phyloP scores from a whole-genome alignment of 2,113 vertebrate species.

The Psilopsiagon aymara region DNA sequence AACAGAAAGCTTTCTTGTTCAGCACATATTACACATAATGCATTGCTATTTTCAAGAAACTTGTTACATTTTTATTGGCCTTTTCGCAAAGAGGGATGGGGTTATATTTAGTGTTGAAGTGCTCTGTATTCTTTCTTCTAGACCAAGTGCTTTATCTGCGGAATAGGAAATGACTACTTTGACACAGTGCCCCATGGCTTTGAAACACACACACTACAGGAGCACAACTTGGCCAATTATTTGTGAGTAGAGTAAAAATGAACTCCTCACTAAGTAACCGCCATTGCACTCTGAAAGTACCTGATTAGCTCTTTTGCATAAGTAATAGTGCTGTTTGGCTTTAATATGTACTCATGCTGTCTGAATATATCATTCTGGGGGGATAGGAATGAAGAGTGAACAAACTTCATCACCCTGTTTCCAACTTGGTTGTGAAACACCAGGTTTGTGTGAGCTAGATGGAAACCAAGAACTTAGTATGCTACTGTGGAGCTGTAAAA shows the following conservation, averaged over 20 bases:
- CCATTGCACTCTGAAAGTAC: background rate
- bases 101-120: background rate
- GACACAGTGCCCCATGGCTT: constrained; percentile 98
- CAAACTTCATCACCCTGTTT: background rate
- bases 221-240: constrained; percentile 98
- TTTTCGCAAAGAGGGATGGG: background rate
- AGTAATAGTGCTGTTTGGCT: background rate
- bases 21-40: background rate
- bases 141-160: constrained; percentile 98
- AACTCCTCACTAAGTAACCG: background rate
- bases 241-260: constrained; percentile 83
- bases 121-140: constrained; percentile 65
- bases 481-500: background rate
- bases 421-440: background rate
- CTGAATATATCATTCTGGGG: background rate
- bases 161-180: constrained; percentile 97
- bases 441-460: background rate
- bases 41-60: background rate
- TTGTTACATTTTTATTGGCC: background rate
- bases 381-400: background rate
- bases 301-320: background rate
- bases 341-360: background rate
- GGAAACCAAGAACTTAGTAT: background rate
- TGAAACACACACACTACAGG: constrained; percentile 96
- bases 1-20: background rate